A percentile compares a stretch with the other conserved stretches of the same genome.
phyloP scores from a whole-genome alignment of 2,888 invertebrate genomes.

The Thyatira batis region DNA sequence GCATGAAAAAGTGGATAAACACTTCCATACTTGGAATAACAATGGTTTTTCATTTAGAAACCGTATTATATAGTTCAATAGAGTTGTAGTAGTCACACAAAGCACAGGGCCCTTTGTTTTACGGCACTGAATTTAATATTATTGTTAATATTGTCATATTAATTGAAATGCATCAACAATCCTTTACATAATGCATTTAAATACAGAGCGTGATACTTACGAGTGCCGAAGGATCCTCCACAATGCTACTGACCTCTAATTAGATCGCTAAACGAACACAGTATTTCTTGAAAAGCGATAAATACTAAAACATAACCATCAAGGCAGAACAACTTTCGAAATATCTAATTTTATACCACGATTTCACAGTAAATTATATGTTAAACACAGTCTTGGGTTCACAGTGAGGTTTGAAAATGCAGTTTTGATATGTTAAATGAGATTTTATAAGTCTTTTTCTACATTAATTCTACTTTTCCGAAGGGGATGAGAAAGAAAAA shows the following conservation, averaged over 20 bases:
- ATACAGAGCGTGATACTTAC: constrained; percentile 28
- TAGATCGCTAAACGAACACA: constrained; percentile 48
- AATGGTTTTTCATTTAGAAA: not conserved
- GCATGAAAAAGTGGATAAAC: too few relatives aligned
- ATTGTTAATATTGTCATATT: not conserved
- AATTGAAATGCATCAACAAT: not conserved
- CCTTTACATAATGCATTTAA: constrained; percentile 4
- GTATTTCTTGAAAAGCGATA: constrained; percentile 35
- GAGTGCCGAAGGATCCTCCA: constrained; percentile 19
- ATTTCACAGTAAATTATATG: not conserved
- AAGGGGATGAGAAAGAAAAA: not conserved
- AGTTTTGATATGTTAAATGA: not conserved
- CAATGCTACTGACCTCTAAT: constrained; percentile 59
- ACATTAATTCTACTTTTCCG: not conserved
- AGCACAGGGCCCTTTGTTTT: not conserved
- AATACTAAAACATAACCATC: constrained; percentile 18
- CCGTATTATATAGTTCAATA: not conserved
- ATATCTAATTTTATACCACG: not conserved
- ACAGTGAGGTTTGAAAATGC: not conserved
- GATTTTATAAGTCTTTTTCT: not conserved
- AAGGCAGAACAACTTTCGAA: constrained; percentile 7
- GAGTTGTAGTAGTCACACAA: not conserved
- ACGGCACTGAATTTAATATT: not conserved
- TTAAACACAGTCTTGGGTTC: not conserved
- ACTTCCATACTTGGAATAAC: too few relatives aligned